phyloP scores from a whole-genome alignment of 2,113 vertebrate genomes.

The Ophthalmolycus amberensis region DNA sequence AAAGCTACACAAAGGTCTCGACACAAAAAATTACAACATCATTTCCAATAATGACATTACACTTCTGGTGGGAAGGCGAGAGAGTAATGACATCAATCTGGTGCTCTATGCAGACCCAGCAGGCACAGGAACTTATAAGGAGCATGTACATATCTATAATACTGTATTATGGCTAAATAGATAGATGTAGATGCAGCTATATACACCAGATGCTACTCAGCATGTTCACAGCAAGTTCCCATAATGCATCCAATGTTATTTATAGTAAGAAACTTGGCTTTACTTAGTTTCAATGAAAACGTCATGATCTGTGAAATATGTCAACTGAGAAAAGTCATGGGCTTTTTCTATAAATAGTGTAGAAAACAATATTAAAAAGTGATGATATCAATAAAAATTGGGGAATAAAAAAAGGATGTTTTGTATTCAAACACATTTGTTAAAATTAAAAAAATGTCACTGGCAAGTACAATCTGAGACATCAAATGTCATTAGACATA shows the following conservation, averaged over 20 bases:
- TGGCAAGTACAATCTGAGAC: slow-evolving; percentile 54
- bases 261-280: slow-evolving; percentile 76
- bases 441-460: slow-evolving; percentile 57
- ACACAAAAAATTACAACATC: slow-evolving; percentile 76
- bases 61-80: slow-evolving; percentile 78
- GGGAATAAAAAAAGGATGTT: slow-evolving; percentile 31
- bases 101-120: slow-evolving; percentile 79
- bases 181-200: slow-evolving; percentile 81
- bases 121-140: slow-evolving; percentile 81
- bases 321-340: slow-evolving; percentile 32
- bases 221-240: slow-evolving; percentile 79
- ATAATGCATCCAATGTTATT: slow-evolving; percentile 80
- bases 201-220: slow-evolving; percentile 83
- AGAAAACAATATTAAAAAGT: slow-evolving; percentile 48
- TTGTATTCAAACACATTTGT: slow-evolving; percentile 45
- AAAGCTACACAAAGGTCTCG: slow-evolving; percentile 75
- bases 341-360: slow-evolving; percentile 48
- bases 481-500: slow-evolving; percentile 50
- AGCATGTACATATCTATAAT: slow-evolving; percentile 82
- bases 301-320: slow-evolving; percentile 50
- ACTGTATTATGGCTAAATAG: slow-evolving; percentile 86
- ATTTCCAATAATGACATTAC: slow-evolving; percentile 75
- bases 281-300: slow-evolving; percentile 68
- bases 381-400: slow-evolving; percentile 49
- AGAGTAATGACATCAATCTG: slow-evolving; percentile 79